Evolutionary conservation across 2,797 vertebrate species (phyloP).

Genomic region (Myotis myotis): DNA sequence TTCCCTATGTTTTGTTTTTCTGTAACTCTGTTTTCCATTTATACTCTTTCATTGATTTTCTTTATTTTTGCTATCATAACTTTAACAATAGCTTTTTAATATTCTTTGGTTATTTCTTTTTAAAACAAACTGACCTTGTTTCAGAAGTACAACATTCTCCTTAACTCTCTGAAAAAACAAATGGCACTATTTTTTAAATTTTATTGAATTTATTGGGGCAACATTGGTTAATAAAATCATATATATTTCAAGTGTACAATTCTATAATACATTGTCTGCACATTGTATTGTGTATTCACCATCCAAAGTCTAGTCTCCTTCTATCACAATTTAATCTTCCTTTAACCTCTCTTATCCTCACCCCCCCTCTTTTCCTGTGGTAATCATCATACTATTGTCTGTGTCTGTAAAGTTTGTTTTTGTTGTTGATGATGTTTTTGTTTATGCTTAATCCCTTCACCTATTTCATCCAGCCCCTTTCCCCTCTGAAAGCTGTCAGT

Average conservation of each 20-base stretch:
- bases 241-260: not conserved
- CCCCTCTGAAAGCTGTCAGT: not conserved
- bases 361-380: not conserved
- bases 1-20: not conserved
- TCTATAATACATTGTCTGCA: not conserved
- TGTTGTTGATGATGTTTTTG: too few relatives aligned
- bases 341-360: not conserved
- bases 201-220: not conserved
- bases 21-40: not conserved
- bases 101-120: not conserved
- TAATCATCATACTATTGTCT: not conserved
- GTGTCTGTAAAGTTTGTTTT: not conserved
- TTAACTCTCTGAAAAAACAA: slow-evolving; percentile 19
- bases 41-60: not conserved
- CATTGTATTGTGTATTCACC: not conserved
- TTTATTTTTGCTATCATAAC: not conserved
- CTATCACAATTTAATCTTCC: not conserved
- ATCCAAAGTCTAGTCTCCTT: not conserved
- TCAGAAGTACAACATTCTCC: not conserved
- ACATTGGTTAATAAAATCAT: not conserved
- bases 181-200: not conserved
- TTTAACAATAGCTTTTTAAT: not conserved
- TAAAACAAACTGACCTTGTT: not conserved
- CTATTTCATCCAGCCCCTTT: not conserved
- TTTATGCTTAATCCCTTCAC: not conserved